Percentiles rank a stretch among this genome's conserved stretches.
Conservation (phyloP, 2,888 invertebrate genomes). For the Apamea sordens region DNA sequence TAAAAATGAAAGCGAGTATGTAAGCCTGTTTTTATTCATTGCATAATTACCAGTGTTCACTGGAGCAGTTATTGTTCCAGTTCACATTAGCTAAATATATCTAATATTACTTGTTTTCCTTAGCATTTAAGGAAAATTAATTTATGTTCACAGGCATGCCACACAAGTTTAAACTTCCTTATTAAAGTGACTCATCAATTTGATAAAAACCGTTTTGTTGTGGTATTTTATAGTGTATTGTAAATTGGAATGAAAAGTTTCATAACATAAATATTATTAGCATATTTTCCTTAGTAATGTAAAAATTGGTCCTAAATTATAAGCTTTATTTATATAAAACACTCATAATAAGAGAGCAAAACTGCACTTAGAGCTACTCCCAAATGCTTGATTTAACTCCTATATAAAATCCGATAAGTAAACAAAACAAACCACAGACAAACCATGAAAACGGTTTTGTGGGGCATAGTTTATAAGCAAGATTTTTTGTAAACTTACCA, state of each 20-base stretch:
- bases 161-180: conserved; percentile 35
- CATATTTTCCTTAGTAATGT: not conserved
- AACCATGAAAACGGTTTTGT: too few relatives aligned
- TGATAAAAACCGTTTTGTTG: conserved; percentile 6
- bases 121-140: conserved; percentile 40
- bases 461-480: too few relatives aligned
- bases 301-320: not conserved
- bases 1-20: conserved; percentile 64
- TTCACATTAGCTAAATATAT: conserved; percentile 35
- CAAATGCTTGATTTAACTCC: not conserved
- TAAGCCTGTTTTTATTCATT: conserved; percentile 61
- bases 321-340: not conserved
- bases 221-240: not conserved
- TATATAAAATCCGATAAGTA: not conserved
- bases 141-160: not conserved
- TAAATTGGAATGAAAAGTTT: not conserved
- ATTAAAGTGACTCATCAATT: conserved; percentile 19
- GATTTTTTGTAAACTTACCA: too few relatives aligned
- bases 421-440: too few relatives aligned
- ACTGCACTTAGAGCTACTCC: not conserved
- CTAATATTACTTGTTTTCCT: conserved; percentile 42
- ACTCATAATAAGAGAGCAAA: not conserved
- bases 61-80: conserved; percentile 51
- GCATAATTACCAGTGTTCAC: conserved; percentile 55
- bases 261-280: not conserved